Conservation (phyloP, 2,797 vertebrate species). For the Glyptemys insculpta region DNA sequence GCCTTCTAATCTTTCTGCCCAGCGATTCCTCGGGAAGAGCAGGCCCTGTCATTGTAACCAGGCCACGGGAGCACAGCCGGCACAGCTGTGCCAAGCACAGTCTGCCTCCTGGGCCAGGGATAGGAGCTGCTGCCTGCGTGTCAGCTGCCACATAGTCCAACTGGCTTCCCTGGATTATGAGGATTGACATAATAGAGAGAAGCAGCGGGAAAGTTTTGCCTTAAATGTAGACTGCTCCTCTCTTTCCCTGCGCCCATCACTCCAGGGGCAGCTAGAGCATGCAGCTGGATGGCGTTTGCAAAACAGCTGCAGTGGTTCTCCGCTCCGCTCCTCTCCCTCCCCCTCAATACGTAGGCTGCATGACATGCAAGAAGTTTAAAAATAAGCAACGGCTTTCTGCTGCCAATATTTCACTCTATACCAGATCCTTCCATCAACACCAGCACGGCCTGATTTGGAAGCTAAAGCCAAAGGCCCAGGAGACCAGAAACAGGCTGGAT, state of each 20-base stretch:
- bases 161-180: background rate
- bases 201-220: background rate
- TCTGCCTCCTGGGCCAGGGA: background rate
- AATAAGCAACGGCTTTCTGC: background rate
- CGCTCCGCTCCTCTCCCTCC: background rate
- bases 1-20: slow-evolving; percentile 21
- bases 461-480: background rate
- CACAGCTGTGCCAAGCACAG: background rate
- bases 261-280: accelerated
- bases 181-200: accelerated
- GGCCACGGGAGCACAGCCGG: background rate
- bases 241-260: background rate
- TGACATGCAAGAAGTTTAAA: accelerated
- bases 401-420: accelerated
- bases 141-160: background rate
- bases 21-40: background rate
- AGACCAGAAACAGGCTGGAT: background rate
- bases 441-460: accelerated
- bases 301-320: background rate
- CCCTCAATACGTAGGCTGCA: background rate
- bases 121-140: background rate
- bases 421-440: background rate
- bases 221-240: background rate
- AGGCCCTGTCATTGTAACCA: background rate
- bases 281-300: background rate